Evolutionary conservation across 2,888 invertebrate species (phyloP).

Genomic region (Timema podura): DNA sequence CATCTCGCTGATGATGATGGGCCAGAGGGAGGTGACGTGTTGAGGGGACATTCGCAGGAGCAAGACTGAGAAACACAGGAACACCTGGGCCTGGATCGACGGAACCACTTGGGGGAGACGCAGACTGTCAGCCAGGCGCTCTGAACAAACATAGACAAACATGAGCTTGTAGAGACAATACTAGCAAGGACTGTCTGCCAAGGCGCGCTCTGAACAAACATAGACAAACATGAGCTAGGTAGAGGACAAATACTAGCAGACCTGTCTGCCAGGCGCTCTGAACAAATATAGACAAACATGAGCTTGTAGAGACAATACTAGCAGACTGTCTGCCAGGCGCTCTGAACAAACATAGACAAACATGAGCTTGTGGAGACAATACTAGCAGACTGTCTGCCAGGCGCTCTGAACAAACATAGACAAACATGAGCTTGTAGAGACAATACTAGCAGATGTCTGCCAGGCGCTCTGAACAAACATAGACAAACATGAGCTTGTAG

Average conservation of each 20-base stretch:
- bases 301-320: no score
- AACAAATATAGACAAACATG: no score
- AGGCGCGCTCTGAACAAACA: no score
- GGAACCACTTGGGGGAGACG: slow-evolving; percentile 68
- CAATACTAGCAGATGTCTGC: slow-evolving; percentile 76
- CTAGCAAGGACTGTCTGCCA: no score
- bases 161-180: no score
- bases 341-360: slow-evolving; percentile 51
- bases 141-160: slow-evolving; percentile 47
- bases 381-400: no score
- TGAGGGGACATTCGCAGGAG: slow-evolving; percentile 78
- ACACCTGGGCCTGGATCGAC: slow-evolving; percentile 77
- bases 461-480: slow-evolving; percentile 63
- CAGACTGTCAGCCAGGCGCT: slow-evolving; percentile 79
- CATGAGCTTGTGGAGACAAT: no score
- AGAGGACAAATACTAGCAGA: no score
- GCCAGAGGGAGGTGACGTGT: slow-evolving; percentile 85
- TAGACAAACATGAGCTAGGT: no score
- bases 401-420: no score
- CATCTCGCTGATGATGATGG: slow-evolving; percentile 86
- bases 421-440: no score
- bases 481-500: no score
- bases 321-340: slow-evolving; percentile 73
- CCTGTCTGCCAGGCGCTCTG: slow-evolving; percentile 84
- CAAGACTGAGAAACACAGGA: slow-evolving; percentile 82